phyloP scores from a whole-genome alignment of 1,140 invertebrate species.

The Prorops nasuta region DNA sequence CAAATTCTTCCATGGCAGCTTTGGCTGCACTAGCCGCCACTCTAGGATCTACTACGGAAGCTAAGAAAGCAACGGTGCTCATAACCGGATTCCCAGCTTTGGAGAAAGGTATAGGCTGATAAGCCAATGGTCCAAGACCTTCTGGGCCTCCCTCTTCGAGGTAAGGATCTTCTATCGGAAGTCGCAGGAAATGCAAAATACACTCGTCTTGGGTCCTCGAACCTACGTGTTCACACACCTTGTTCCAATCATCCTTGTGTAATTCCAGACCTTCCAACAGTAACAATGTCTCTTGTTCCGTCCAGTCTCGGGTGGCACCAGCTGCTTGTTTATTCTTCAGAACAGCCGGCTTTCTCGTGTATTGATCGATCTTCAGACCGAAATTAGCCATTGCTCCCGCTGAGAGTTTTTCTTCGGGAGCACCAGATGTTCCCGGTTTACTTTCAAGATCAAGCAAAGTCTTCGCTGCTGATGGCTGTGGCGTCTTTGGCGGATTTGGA shows the following conservation, averaged over 20 bases:
- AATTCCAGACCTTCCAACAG: constrained; percentile 94
- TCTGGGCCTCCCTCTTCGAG: constrained; percentile 84
- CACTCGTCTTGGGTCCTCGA: constrained; percentile 98
- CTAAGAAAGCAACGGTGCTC: constrained; percentile 98
- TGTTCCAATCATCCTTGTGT: constrained; percentile 99
- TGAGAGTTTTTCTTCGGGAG: constrained; percentile 50
- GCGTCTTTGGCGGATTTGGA: constrained; percentile 74
- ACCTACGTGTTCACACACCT: constrained; percentile 96
- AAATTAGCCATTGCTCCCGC: constrained; percentile 59
- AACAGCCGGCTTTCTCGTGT: constrained; percentile 74
- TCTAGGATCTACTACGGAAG: constrained; percentile 96
- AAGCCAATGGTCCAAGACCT: constrained; percentile 88
- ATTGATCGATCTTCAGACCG: constrained; percentile 96
- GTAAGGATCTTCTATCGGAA: constrained; percentile 99
- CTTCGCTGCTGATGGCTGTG: constrained; percentile 85
- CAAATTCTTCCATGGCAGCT: constrained; percentile 95
- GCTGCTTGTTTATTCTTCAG: constrained; percentile 77
- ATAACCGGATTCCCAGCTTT: constrained; percentile 98
- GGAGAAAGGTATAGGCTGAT: constrained; percentile 97
- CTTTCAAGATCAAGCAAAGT: constrained; percentile 77
- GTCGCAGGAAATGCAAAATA: constrained; percentile 93
- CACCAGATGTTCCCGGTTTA: constrained; percentile 36
- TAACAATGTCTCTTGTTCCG: constrained; percentile 95
- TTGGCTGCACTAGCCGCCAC: constrained; percentile 96
- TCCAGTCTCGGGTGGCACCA: constrained; percentile 90